phyloP scores from a whole-genome alignment of 2,113 vertebrate genomes.

The Candoia aspera region DNA sequence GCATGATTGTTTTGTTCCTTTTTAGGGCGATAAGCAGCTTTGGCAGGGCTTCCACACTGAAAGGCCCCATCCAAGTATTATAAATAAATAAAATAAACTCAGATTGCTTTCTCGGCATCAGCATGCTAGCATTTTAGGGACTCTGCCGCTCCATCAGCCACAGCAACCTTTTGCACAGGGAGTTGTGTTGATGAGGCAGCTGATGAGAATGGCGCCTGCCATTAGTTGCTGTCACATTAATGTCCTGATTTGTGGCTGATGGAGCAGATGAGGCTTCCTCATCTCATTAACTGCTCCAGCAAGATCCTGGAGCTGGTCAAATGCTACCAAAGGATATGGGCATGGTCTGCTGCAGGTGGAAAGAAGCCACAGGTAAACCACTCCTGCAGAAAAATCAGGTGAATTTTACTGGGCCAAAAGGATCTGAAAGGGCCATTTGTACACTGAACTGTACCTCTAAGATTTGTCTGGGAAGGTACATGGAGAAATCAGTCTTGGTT shows the following conservation, averaged over 20 bases:
- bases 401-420: neutral
- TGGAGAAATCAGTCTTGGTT: neutral
- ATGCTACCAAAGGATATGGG: neutral
- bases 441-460: neutral
- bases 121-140: constrained; percentile 23
- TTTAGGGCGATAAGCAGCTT: neutral
- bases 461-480: neutral
- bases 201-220: constrained; percentile 47
- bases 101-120: neutral
- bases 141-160: constrained; percentile 24
- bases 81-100: neutral
- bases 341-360: constrained; percentile 14
- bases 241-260: constrained; percentile 32
- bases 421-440: constrained; percentile 16
- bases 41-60: neutral
- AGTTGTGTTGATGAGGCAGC: constrained; percentile 59
- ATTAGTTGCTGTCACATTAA: constrained; percentile 68
- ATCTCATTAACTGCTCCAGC: constrained; percentile 46
- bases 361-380: neutral
- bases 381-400: neutral
- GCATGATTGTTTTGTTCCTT: neutral
- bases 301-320: neutral
- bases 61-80: neutral
- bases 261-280: constrained; percentile 38
- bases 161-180: constrained; percentile 24